phyloP scores from a whole-genome alignment of 2,797 vertebrate species.

The Poeciliopsis infans region DNA sequence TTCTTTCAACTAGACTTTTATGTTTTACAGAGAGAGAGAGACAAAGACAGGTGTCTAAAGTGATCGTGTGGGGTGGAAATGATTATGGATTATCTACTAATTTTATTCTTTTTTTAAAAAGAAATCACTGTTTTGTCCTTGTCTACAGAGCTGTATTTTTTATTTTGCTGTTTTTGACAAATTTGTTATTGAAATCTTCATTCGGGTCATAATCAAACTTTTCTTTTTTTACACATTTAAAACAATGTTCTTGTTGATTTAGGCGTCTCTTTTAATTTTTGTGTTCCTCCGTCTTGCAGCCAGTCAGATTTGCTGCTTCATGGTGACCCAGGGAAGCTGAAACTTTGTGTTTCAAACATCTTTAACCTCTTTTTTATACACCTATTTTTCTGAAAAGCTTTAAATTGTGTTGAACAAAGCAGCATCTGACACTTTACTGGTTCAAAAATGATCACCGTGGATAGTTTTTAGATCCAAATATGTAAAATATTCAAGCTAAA shows the following conservation, averaged over 20 bases:
- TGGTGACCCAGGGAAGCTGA: background rate
- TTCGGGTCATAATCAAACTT: conserved; percentile 39
- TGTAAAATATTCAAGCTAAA: background rate
- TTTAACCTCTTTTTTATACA: conserved; percentile 5
- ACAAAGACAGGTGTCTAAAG: conserved; percentile 51
- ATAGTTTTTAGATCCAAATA: background rate
- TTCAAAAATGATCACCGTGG: background rate
- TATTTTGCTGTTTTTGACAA: conserved; percentile 46
- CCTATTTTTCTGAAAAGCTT: conserved; percentile 15
- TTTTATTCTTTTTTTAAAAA: conserved; percentile 69
- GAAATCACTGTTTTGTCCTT: conserved; percentile 49
- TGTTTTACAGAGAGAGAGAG: conserved; percentile 34
- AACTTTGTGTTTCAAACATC: background rate
- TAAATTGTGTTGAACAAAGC: background rate
- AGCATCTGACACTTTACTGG: background rate
- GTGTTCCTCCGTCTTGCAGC: conserved; percentile 3
- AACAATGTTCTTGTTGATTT: conserved; percentile 21
- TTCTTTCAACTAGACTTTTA: conserved; percentile 54
- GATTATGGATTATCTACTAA: conserved; percentile 71
- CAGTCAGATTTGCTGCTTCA: background rate
- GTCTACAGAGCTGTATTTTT: conserved; percentile 64
- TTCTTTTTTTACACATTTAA: conserved; percentile 15
- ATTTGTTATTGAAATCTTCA: conserved; percentile 35
- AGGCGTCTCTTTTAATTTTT: conserved; percentile 1
- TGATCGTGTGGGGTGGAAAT: conserved; percentile 61